Evolutionary conservation across 2,113 vertebrate genomes (phyloP).

Genomic region (Paramormyrops kingsleyae): DNA sequence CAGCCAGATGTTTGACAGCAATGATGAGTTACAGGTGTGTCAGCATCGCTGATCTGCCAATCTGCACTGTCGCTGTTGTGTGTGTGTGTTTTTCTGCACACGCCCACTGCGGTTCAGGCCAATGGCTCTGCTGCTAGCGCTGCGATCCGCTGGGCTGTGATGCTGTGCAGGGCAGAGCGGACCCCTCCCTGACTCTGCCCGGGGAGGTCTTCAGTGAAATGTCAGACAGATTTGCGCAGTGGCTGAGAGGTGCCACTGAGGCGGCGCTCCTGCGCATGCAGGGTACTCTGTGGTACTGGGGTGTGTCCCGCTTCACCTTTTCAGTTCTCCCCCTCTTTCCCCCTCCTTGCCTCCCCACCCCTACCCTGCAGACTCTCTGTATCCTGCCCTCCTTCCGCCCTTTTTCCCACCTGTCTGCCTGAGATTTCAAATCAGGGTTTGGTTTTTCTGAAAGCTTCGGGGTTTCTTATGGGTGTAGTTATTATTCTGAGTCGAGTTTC

Average conservation of each 20-base stretch:
- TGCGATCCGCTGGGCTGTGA: not conserved
- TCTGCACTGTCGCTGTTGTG: not conserved
- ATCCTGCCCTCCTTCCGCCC: not conserved
- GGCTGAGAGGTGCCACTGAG: not conserved
- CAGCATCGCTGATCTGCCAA: not conserved
- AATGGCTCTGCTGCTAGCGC: not conserved
- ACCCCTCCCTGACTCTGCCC: not conserved
- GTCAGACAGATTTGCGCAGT: not conserved
- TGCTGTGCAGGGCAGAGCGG: not conserved
- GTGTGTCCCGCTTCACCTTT: not conserved
- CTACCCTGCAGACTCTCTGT: not conserved
- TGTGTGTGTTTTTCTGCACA: not conserved
- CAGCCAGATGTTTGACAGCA: constrained; percentile 5
- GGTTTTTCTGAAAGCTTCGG: not conserved
- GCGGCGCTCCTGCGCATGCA: not conserved
- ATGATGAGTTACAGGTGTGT: not conserved
- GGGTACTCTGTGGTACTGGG: not conserved
- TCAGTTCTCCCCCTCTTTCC: not conserved
- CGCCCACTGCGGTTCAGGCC: not conserved
- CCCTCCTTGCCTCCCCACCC: not conserved
- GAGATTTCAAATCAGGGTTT: constrained; percentile 6
- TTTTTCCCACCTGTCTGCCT: not conserved
- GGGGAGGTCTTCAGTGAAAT: not conserved
- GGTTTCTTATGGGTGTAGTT: not conserved
- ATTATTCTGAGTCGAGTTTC: not conserved